These are phyloP conservation scores for Tetragonula clypearis DNA, from an alignment of 1,140 invertebrate genomes.

Conservation along the genomic window DNA sequence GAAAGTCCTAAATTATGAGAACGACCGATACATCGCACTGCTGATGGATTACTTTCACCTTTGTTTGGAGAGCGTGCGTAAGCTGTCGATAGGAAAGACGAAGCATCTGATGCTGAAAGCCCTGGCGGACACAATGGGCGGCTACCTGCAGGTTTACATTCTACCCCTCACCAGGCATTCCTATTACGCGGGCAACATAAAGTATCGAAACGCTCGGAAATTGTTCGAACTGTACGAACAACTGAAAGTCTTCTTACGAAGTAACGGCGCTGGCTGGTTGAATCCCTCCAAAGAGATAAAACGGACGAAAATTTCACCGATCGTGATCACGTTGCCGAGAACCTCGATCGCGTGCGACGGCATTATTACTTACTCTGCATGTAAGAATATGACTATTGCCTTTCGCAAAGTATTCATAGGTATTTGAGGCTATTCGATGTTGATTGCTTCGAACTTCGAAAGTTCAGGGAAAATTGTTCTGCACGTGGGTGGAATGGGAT, in stretches of 20 bases:
- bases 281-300: conserved; percentile 75
- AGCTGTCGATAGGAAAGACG: conserved; percentile 76
- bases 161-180: conserved; percentile 83
- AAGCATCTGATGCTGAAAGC: conserved; percentile 81
- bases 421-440: neutral
- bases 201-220: conserved; percentile 81
- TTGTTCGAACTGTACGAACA: conserved; percentile 83
- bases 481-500: neutral
- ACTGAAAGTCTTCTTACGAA: conserved; percentile 82
- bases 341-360: conserved; percentile 61
- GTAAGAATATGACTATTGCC: conserved; percentile 44
- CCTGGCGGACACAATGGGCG: conserved; percentile 82
- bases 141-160: conserved; percentile 82
- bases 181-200: conserved; percentile 84
- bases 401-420: conserved; percentile 7
- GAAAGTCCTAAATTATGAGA: conserved; percentile 65
- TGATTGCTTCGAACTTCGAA: neutral
- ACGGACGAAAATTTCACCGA: conserved; percentile 68
- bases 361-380: conserved; percentile 65
- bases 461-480: neutral
- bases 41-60: conserved; percentile 82
- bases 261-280: conserved; percentile 83
- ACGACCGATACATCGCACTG: conserved; percentile 71
- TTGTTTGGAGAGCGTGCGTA: conserved; percentile 79
- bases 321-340: conserved; percentile 64